Evolutionary conservation across 2,888 invertebrate species (phyloP).

Genomic region (Lysandra coridon): DNA sequence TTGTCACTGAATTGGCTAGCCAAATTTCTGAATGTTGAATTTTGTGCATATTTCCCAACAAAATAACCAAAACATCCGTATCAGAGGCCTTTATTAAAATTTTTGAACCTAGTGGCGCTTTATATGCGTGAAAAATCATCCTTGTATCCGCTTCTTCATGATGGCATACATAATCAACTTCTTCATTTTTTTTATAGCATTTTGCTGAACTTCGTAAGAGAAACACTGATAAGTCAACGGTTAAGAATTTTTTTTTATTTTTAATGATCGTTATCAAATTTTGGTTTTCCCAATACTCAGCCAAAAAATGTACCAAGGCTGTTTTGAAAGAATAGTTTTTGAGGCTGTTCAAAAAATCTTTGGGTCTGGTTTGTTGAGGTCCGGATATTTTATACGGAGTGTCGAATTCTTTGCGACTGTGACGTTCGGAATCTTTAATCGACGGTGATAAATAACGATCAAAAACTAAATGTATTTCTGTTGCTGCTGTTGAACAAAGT

Average conservation of each 20-base stretch:
- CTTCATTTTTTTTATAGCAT: slow-evolving; percentile 36
- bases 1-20: too few species aligned
- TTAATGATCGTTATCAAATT: slow-evolving; percentile 34
- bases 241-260: slow-evolving; percentile 33
- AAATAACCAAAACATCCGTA: too few species aligned
- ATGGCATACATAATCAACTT: slow-evolving; percentile 40
- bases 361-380: neutral
- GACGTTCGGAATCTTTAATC: too few species aligned
- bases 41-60: too few species aligned
- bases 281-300: slow-evolving; percentile 35
- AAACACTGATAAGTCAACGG: slow-evolving; percentile 34
- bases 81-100: too few species aligned
- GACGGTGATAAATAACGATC: too few species aligned
- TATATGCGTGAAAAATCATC: slow-evolving; percentile 38
- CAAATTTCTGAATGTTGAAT: too few species aligned
- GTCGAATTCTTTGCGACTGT: too few species aligned
- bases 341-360: neutral
- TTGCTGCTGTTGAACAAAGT: neutral
- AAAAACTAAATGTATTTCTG: neutral
- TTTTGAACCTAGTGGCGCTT: too few species aligned
- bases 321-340: neutral
- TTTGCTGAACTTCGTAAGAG: slow-evolving; percentile 35
- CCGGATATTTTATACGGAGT: too few species aligned
- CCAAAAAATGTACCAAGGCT: neutral
- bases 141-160: slow-evolving; percentile 38